Percentiles rank a stretch among this genome's conserved stretches.
phyloP scores from a whole-genome alignment of 2,888 invertebrate genomes.

The Leptopilina syphax region DNA sequence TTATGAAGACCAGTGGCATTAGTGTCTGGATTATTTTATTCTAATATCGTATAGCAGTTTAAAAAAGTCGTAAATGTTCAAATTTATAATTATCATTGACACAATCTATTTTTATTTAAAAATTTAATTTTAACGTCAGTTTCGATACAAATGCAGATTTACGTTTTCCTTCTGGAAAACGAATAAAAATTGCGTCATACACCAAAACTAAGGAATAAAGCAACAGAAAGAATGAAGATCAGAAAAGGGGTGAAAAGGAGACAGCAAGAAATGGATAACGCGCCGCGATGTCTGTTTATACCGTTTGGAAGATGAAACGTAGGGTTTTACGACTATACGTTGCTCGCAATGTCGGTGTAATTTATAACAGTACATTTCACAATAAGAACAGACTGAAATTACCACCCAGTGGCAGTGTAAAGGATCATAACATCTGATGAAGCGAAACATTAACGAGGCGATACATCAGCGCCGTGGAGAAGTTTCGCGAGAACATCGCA shows the following conservation, averaged over 20 bases:
- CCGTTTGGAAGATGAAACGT: conserved; percentile 57
- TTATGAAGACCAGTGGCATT: conserved; percentile 59
- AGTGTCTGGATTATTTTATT: conserved; percentile 49
- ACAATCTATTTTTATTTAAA: not conserved
- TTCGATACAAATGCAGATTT: not conserved
- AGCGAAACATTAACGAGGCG: conserved; percentile 74
- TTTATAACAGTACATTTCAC: conserved; percentile 64
- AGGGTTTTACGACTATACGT: conserved; percentile 55
- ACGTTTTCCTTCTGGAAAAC: conserved; percentile 8
- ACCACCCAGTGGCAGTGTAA: conserved; percentile 74
- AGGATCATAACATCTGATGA: conserved; percentile 74
- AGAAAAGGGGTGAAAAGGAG: not conserved
- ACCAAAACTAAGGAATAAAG: conserved; percentile 7
- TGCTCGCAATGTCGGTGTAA: conserved; percentile 55
- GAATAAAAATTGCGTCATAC: conserved; percentile 24
- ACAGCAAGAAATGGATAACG: conserved; percentile 20
- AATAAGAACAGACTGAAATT: conserved; percentile 72
- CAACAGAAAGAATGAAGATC: conserved; percentile 1
- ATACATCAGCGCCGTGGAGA: conserved; percentile 67
- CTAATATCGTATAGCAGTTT: not conserved
- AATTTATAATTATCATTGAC: too few relatives aligned
- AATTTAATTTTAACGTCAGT: not conserved
- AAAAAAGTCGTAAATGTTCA: not conserved
- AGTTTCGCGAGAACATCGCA: conserved; percentile 26
- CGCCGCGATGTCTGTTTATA: conserved; percentile 45